Evolutionary conservation across 1,140 invertebrate species (phyloP), one percentile per base, ranked within the genome.

Genomic region (Aphis craccivora): DNA sequence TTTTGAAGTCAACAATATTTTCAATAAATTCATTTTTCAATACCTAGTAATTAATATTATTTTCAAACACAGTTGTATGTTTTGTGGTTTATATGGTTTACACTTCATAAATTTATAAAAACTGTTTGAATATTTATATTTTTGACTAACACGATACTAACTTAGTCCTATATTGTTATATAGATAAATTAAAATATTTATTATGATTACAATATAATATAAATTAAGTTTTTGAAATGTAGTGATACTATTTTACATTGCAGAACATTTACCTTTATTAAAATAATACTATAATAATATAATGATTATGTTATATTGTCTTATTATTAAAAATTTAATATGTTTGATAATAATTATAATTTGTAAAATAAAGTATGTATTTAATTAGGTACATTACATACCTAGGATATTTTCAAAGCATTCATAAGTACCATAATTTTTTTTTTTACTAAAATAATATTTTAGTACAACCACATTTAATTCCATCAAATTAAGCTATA

Each of bases 131-230:
- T 67, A n/a, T 14, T n/a, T 67, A 11, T 67, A n/a, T 67, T 67
- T 67, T 67, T 67, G 30, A 67, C 60, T 67, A 67, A 67, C 60
- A 67, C 30, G n/a, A n/a, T 67, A 67, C 60, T 67, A 67, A 67
- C 60, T 67, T 67, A 67, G 60, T 76, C 60, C 4, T 76, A 76
- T 76, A n/a, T 76, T 76, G 60, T 76, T 76, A 20, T 35, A 76
- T 76, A 76, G 60, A 76, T 35, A n/a, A 76, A 76, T n/a, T 67
- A 67, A 76, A 76, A 76, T 76, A 7, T 76, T 76, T 76, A 76
- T 76, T 76, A n/a, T n/a, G n/a, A 76, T 35, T 76, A 76, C n/a
- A 76, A 76, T 76, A 76, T 14, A n/a, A 76, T 76, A 76, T 76
- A n/a, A 76, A 76, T 76, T 76, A n/a, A 76, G n/a, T 76, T 76